Evolutionary conservation across 2,113 vertebrate genomes (phyloP).

Genomic region (Atractosteus spatula): DNA sequence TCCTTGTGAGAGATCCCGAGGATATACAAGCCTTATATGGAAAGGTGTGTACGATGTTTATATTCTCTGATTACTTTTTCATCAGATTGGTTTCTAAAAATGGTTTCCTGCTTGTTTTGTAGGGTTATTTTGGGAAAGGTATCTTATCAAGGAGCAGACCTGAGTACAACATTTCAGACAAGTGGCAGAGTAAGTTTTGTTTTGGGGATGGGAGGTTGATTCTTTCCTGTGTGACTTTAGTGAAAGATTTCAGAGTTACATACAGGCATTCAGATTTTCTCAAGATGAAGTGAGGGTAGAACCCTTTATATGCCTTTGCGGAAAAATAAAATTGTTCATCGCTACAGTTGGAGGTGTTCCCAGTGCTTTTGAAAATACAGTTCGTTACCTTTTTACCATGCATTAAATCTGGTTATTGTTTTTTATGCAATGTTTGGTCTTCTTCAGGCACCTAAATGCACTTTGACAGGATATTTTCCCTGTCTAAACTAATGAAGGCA

Average conservation of each 20-base stretch:
- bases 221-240: neutral
- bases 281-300: no score
- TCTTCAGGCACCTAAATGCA: slow-evolving; percentile 25
- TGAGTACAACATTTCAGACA: slow-evolving; percentile 71
- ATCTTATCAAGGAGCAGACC: slow-evolving; percentile 85
- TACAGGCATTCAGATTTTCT: no score
- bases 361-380: no score
- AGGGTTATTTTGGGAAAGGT: slow-evolving; percentile 96
- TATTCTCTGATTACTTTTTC: neutral
- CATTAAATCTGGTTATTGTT: neutral
- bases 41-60: slow-evolving; percentile 55
- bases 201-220: neutral
- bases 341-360: no score
- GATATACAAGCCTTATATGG: slow-evolving; percentile 76
- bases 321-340: no score
- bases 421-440: neutral
- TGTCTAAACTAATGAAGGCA: no score
- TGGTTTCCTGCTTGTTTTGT: slow-evolving; percentile 18
- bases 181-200: slow-evolving; percentile 74
- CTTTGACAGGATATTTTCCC: no score
- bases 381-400: neutral
- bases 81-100: neutral
- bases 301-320: no score
- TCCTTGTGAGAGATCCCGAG: slow-evolving; percentile 71
- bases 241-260: no score